phyloP scores from a whole-genome alignment of 1,140 invertebrate genomes.

The Drosophila pruinosa region DNA sequence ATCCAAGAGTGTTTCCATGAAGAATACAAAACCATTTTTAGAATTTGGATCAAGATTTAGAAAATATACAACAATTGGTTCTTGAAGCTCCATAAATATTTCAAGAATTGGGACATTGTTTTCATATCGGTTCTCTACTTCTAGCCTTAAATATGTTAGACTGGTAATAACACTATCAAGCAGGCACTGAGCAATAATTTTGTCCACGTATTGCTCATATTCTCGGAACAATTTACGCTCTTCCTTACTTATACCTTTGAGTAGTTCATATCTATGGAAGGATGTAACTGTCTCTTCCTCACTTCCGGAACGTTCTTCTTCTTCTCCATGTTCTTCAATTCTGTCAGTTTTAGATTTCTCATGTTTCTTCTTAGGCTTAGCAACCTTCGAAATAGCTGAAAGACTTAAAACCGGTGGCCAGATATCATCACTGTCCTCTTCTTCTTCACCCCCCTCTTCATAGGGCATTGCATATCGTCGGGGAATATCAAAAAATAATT shows the following conservation, averaged over 20 bases:
- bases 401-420: constrained; percentile 52
- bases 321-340: constrained; percentile 29
- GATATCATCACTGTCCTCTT: constrained; percentile 44
- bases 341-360: constrained; percentile 26
- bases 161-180: constrained; percentile 83
- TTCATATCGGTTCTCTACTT: constrained; percentile 79
- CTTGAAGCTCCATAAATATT: constrained; percentile 86
- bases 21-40: constrained; percentile 85
- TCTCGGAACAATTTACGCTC: constrained; percentile 65
- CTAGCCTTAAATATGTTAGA: constrained; percentile 74
- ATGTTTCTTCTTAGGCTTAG: constrained; percentile 35
- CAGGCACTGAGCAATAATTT: constrained; percentile 86
- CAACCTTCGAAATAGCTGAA: constrained; percentile 40
- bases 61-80: constrained; percentile 86
- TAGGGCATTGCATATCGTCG: constrained; percentile 45
- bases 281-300: constrained; percentile 54
- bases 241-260: constrained; percentile 45
- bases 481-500: constrained; percentile 84
- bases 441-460: constrained; percentile 54
- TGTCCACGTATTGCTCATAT: constrained; percentile 87
- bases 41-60: constrained; percentile 86
- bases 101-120: constrained; percentile 85
- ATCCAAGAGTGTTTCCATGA: constrained; percentile 85
- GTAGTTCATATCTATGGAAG: constrained; percentile 53
- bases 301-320: constrained; percentile 52